Base-by-base conservation (phyloP, 2,113 vertebrate species). In the Micromys minutus region DNA sequence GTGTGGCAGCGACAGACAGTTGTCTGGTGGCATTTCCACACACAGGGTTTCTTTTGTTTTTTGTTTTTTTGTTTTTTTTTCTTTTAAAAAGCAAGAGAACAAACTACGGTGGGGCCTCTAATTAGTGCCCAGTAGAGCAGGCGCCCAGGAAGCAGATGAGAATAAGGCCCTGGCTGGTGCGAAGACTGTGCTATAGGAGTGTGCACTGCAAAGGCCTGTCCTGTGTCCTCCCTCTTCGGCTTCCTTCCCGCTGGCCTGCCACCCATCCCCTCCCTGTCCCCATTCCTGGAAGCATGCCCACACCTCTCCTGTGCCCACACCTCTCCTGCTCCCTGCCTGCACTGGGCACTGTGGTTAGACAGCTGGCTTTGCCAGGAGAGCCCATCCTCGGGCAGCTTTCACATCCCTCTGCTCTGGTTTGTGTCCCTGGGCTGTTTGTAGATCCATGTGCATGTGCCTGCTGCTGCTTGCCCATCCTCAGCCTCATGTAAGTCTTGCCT, bases 131-230 rank as follows among this genome's bases (percentile, higher is more conserved):
- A 26, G n/a, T 88, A 45, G 75, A 52, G 42, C 71, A n/a, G 87
- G 74, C 42, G 26, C 90, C 5, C 94, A 42, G 83, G 88, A 87
- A 11, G 45, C 87, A 79, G 81, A 36, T 47, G 95, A 61, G 74
- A 71, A 29, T 81, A 36, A 83, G n/a, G 50, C 81, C 85, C 65
- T 24, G 63, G 76, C 67, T 85, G 97, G 96, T 94, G 76, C 61
- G 95, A 97, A 97, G 97, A 89, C 98, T 97, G 98, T 97, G 98
- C 97, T 97, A 55, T 59, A 67, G 97, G 94, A 96, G 97, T 96
- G 97, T 92, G 95, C 95, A 57, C 90, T 92, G 95, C 76, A 80
- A 93, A 97, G 95, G 90, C 95, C 98, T 67, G 83, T 61, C 50
- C 90, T 52, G 39, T 59, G 91, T 21, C 39, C 89, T 8, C 88